A percentile compares a stretch with the other conserved stretches of the same genome.
phyloP scores from a whole-genome alignment of 2,888 invertebrate genomes.

The Tuta absoluta region DNA sequence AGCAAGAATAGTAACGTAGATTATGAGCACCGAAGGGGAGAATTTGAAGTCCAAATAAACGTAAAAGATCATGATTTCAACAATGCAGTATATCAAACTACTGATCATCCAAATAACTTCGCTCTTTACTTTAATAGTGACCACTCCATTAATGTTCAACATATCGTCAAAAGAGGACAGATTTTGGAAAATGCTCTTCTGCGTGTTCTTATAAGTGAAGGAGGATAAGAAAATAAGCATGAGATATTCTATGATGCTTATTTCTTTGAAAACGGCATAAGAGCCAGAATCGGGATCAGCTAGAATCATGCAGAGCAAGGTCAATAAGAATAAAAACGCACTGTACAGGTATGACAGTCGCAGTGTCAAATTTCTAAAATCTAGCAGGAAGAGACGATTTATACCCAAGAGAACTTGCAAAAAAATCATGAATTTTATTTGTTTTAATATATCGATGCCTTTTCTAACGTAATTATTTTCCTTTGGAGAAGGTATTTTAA shows the following conservation, averaged over 20 bases:
- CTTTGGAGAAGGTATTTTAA: constrained; percentile 33
- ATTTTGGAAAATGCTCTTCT: constrained; percentile 5
- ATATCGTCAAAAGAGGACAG: constrained; percentile 19
- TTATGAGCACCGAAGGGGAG: constrained; percentile 30
- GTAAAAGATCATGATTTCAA: constrained; percentile 45
- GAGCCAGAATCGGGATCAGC: constrained; percentile 23
- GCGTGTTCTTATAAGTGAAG: constrained; percentile 7
- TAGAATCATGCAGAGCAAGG: constrained; percentile 35
- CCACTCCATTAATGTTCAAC: constrained; percentile 8
- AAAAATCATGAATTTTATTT: constrained; percentile 43
- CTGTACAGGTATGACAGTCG: constrained; percentile 40
- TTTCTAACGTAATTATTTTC: constrained; percentile 40
- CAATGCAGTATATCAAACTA: constrained; percentile 38
- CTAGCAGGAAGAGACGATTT: constrained; percentile 49
- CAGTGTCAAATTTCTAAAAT: constrained; percentile 37
- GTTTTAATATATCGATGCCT: constrained; percentile 34
- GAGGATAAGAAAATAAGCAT: constrained; percentile 15
- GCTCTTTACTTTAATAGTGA: constrained; percentile 23
- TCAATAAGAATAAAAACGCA: constrained; percentile 31
- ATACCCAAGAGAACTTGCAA: constrained; percentile 46
- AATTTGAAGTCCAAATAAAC: constrained; percentile 35
- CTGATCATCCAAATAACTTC: constrained; percentile 39
- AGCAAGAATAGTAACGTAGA: constrained; percentile 44
- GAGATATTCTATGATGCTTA: constrained; percentile 14
- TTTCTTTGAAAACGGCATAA: constrained; percentile 20